Evolutionary conservation across 2,113 vertebrate species (phyloP).

Genomic region (Proteles cristata): DNA sequence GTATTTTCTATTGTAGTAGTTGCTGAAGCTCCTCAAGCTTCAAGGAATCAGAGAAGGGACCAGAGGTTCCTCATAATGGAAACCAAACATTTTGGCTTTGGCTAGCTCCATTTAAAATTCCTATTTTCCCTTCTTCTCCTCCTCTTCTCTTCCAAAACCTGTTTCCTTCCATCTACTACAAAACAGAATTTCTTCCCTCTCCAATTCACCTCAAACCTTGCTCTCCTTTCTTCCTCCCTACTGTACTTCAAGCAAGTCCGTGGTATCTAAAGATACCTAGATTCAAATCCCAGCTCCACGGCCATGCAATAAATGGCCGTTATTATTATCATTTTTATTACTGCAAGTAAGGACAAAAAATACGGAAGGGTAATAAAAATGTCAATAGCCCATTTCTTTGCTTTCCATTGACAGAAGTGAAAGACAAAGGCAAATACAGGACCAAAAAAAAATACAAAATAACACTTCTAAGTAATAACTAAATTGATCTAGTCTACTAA

Average conservation of each 20-base stretch:
- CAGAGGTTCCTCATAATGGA: neutral
- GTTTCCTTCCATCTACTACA: neutral
- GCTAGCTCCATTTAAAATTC: neutral
- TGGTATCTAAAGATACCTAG: neutral
- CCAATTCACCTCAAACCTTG: neutral
- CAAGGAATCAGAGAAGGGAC: neutral
- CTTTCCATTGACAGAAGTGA: neutral
- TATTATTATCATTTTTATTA: neutral
- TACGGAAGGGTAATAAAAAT: neutral
- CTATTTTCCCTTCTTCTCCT: neutral
- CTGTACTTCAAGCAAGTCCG: neutral
- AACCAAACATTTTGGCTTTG: neutral
- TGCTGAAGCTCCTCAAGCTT: neutral
- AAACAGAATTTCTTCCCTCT: neutral
- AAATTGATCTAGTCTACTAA: neutral
- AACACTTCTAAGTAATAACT: neutral
- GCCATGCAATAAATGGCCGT: neutral
- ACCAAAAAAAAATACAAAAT: neutral
- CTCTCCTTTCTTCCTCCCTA: neutral
- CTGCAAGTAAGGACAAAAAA: neutral
- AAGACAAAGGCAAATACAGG: neutral
- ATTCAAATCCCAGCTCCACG: neutral
- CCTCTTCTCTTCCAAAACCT: slow-evolving; percentile 7
- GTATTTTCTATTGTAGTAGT: neutral
- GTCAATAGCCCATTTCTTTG: neutral